phyloP scores from a whole-genome alignment of 2,888 invertebrate genomes.

The Rhimphoctona megacephalus region DNA sequence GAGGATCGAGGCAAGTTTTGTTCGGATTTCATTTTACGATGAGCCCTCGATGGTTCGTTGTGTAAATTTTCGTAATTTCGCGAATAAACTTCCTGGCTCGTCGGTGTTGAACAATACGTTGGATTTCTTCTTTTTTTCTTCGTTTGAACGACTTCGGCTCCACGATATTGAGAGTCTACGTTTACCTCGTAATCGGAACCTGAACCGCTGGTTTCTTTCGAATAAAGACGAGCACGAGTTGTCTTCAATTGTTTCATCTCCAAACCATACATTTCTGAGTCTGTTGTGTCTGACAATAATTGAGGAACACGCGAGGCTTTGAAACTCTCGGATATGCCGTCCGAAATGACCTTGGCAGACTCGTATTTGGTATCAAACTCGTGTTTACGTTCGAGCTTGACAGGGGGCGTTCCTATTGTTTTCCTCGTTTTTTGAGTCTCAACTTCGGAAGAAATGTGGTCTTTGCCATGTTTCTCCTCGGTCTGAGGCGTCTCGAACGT shows the following conservation, averaged over 20 bases:
- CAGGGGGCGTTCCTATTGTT: constrained; percentile 49
- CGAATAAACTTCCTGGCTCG: constrained; percentile 22
- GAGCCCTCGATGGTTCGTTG: neutral
- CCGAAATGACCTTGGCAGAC: neutral
- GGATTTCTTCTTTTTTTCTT: constrained; percentile 53
- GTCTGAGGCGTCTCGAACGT: neutral
- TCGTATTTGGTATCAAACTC: constrained; percentile 21
- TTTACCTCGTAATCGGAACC: constrained; percentile 55
- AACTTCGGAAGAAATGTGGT: neutral
- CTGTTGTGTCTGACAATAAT: constrained; percentile 54
- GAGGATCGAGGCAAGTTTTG: constrained; percentile 64
- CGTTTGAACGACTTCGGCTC: neutral
- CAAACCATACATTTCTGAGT: constrained; percentile 58
- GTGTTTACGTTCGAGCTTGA: constrained; percentile 44
- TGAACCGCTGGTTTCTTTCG: constrained; percentile 60
- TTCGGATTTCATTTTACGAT: constrained; percentile 71
- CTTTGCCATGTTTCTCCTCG: neutral
- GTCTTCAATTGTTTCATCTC: constrained; percentile 18
- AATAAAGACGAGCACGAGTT: neutral
- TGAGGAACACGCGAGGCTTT: constrained; percentile 24
- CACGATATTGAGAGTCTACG: neutral
- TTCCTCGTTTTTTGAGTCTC: constrained; percentile 32
- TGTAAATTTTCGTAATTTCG: constrained; percentile 20
- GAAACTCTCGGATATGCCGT: constrained; percentile 16
- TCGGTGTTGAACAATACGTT: constrained; percentile 3